Evolutionary conservation across 2,113 vertebrate genomes (phyloP).

Genomic region (Laticauda laticaudata): DNA sequence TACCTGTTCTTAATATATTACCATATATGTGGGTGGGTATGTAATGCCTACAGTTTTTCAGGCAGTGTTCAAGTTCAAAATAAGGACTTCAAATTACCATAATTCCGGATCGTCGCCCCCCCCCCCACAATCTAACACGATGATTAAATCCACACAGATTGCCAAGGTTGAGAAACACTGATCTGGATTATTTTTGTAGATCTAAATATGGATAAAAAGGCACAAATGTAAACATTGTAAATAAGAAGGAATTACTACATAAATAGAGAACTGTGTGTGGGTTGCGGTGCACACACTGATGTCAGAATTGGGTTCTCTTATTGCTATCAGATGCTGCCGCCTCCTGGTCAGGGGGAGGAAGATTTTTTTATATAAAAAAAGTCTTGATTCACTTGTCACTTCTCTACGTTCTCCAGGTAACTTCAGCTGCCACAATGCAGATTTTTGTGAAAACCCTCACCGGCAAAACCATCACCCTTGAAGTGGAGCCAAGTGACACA

Average conservation of each 20-base stretch:
- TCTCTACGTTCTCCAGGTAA: not conserved
- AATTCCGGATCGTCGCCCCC: too few species aligned
- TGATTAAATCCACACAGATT: not conserved
- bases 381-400: not conserved
- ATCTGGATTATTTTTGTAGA: not conserved
- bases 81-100: not conserved
- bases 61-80: not conserved
- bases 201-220: not conserved
- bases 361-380: not conserved
- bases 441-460: conserved; percentile 92
- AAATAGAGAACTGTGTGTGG: not conserved
- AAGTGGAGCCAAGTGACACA: conserved; percentile 89
- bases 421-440: conserved; percentile 77
- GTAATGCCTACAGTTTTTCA: not conserved
- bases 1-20: not conserved
- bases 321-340: not conserved
- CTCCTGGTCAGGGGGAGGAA: not conserved
- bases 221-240: not conserved
- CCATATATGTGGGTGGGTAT: not conserved
- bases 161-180: not conserved
- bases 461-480: conserved; percentile 90
- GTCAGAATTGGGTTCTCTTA: not conserved
- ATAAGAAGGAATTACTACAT: not conserved
- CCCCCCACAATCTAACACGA: too few species aligned
- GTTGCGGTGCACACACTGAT: not conserved